Base-by-base conservation (phyloP, 2,888 invertebrate genomes). In the Incurvaria masculella region DNA sequence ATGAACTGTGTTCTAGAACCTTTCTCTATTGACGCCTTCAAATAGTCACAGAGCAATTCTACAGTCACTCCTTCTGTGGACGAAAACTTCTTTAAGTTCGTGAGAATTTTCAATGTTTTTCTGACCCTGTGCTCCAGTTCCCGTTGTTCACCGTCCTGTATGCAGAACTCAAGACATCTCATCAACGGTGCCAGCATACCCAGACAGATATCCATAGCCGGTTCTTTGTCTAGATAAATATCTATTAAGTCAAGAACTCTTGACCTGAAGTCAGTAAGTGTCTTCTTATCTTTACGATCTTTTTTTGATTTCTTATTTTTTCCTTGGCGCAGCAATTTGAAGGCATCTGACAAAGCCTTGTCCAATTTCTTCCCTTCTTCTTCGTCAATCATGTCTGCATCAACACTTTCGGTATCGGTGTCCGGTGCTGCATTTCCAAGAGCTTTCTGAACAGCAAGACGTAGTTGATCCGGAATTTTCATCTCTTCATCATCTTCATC, bases 211-310 rank as follows among this genome's bases (percentile, higher is more conserved):
- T 84, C 78, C 82, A 90, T 82, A 0, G 85, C 79, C 0, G 89
- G 88, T 45, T 81, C 82, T 19, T 85, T 84, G 55, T 88, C 86
- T 33, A 89, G 62, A 61, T 89, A 90, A 54, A 85, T 85, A 57
- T 89, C 87, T 16, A 90, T 72, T 44, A 91, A 70, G 72, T 90
- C 90, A 33, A 90, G 72, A n/a, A 86, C 88, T 53, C 89, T 79
- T 33, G 87, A 82, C 53, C 89, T 78, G 57, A 89, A 89, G 63
- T 89, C 88, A 46, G 86, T 87, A 6, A 88, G 62, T 2, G 83
- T 70, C 57, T 87, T 85, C 44, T 85, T 84, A 52, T 84, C 81
- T 59, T 85, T 85, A 21, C 81, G 81, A 52, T 82, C 80, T 53
- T 72, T 78, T 60, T 82, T 82, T 1, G 72, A 63, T 56, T 80